Base-by-base conservation (phyloP, 2,888 invertebrate species). In the Mythimna lalbum region DNA sequence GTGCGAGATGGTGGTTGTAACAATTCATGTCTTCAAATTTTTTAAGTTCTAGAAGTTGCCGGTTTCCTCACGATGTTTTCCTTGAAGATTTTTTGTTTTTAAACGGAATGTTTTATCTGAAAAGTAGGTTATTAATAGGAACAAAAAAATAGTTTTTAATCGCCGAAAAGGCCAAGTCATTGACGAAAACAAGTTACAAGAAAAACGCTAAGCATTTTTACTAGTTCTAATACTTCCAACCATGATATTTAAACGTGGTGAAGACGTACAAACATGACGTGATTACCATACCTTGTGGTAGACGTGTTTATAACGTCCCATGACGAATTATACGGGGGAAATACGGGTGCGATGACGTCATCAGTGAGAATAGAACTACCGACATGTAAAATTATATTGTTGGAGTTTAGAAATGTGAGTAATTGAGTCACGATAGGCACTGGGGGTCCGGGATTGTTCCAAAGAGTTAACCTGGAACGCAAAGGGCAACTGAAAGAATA, bases 331-430 rank as follows among this genome's bases (percentile, higher is more conserved):
- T 17, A 27, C 47, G 3, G 33, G 47, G 60, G 49, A 69, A 76
- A 63, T 33, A 76, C 69, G 52, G 47, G n/a, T 17, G 12, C 19
- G 36, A 60, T 72, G 72, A 79, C 79, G 79, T 72, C 82, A 79
- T 27, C 21, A 31, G 31, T 65, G 33, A 14, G 39, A 67, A 64
- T 66, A 66, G 52, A 80, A 63, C 62, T 60, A 36, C 12, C 43
- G 49, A 43, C 49, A 63, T 79, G 61, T 63, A 33, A 65, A 57
- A 17, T 53, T 50, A 50, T 57, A 33, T 27, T 39, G 55, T 56
- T n/a, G 36, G 23, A 67, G 19, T 63, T 76, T 47, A 33, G 47
- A 59, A 50, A 27, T 21, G 19, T 33, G 65, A 55, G 50, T 63
- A 57, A 75, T n/a, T 57, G 53, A 53, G 66, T 64, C 63, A 59